phyloP scores from a whole-genome alignment of 2,113 vertebrate species.

The Myocastor coypus region DNA sequence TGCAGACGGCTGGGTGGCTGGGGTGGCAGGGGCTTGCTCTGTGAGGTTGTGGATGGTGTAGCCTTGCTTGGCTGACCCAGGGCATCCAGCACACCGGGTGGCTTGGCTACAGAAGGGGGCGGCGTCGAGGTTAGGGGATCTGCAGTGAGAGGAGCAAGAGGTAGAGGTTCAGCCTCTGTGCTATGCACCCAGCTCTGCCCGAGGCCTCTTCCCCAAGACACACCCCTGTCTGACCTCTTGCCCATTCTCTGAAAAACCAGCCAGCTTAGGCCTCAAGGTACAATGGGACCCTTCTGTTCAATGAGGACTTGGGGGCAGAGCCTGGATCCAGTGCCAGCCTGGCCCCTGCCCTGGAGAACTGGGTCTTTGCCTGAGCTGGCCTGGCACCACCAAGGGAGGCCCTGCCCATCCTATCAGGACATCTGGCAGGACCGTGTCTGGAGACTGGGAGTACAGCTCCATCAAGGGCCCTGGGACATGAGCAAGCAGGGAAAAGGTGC shows the following conservation, averaged over 20 bases:
- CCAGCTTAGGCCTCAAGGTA: not conserved
- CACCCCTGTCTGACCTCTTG: not conserved
- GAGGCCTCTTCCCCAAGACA: not conserved
- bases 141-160: constrained; percentile 67
- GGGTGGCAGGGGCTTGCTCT: constrained; percentile 87
- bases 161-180: not conserved
- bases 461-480: rapidly evolving
- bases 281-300: not conserved
- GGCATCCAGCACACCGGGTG: constrained; percentile 90
- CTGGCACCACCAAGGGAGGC: too few species aligned
- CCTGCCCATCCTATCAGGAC: too few species aligned
- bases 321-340: not conserved
- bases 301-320: rapidly evolving
- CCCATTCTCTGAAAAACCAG: not conserved
- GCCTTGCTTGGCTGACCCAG: constrained; percentile 92
- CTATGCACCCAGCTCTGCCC: not conserved
- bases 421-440: too few species aligned
- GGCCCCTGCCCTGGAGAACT: too few species aligned
- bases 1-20: constrained; percentile 88
- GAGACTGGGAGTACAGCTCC: rapidly evolving
- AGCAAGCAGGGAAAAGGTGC: rapidly evolving
- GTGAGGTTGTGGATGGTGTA: constrained; percentile 80
- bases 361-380: not conserved
- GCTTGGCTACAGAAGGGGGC: constrained; percentile 90
- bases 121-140: constrained; percentile 88